Base-by-base conservation (phyloP, 2,797 vertebrate genomes). In the Lagorchestes hirsutus region DNA sequence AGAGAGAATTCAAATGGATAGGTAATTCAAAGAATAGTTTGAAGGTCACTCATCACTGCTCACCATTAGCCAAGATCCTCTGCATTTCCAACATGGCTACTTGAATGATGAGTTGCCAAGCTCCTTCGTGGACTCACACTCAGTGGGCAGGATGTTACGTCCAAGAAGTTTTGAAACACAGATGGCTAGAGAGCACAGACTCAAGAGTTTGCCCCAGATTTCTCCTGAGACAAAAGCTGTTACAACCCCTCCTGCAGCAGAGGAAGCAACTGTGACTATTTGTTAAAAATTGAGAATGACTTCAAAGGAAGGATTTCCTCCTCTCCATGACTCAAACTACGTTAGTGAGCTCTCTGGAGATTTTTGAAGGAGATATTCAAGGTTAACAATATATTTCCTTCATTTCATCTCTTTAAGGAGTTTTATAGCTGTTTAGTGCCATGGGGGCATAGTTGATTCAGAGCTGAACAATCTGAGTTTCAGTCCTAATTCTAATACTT, bases 11-110 rank as follows among this genome's bases (percentile, higher is more conserved):
- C 56, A 58, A 13, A 58, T 28, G n/a, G 22, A 54, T 52, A 56
- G 34, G 57, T 52, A 52, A 16, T 5, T 94, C 55, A 5, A 40
- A 82, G 82, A 29, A 13, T 54, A 55, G 1, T 28, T 57, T n/a
- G 2, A 24, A 57, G n/a, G 34, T 93, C 8, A 11, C 46, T 54
- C 34, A 1, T 54, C 87, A 31, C 54, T 10, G 10, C n/a, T 50
- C 34, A 1, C 34, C 59, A 31, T 50, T 0, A 0, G 54, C 59
- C 31, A 55, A 31, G 93, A 24, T 9, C 16, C 57, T 62, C 24
- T 50, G 22, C 6, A 28, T 54, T 1, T 0, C 28, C 9, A 90
- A 55, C 0, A 9, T 0, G 0, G 90, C 16, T 14, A 29, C 3
- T 90, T 5, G n/a, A 24, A 3, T 62, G 16, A 52, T n/a, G 55